phyloP scores from a whole-genome alignment of 2,797 vertebrate genomes.

The Nasua narica region DNA sequence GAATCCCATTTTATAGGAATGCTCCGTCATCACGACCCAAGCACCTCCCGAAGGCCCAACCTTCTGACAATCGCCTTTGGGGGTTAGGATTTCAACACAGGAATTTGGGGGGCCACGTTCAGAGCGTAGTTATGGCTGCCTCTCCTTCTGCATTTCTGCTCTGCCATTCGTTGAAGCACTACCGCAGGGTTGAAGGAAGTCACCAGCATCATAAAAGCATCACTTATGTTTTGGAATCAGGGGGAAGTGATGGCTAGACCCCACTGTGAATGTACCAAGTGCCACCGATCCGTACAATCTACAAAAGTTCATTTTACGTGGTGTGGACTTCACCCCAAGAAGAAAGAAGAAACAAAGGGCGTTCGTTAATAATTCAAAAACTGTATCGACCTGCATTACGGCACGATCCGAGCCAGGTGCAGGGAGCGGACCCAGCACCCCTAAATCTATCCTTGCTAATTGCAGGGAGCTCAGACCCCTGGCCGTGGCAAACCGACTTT shows the following conservation, averaged over 20 bases:
- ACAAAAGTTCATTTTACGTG: neutral
- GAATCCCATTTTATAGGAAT: neutral
- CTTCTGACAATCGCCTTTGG: neutral
- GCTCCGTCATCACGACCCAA: no score
- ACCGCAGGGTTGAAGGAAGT: neutral
- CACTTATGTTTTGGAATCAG: neutral
- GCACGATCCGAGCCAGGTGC: fast-evolving
- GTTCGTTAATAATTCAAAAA: neutral
- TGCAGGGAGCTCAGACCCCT: neutral
- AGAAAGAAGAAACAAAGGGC: neutral
- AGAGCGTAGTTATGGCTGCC: fast-evolving
- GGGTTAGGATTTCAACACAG: neutral
- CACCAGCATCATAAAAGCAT: fast-evolving
- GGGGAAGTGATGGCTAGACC: fast-evolving
- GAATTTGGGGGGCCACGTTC: neutral
- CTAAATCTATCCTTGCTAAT: neutral
- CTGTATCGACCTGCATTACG: neutral
- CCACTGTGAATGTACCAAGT: neutral
- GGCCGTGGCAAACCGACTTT: neutral
- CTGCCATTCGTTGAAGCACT: no score
- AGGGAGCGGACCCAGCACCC: neutral
- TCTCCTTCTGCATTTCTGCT: neutral
- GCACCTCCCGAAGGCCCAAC: neutral
- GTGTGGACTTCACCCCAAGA: neutral
- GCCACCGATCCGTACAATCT: fast-evolving